A percentile compares a stretch with the other conserved stretches of the same genome.
Evolutionary conservation across 2,113 vertebrate species (phyloP).

Genomic region (Calyptommatus sinebrachiatus): DNA sequence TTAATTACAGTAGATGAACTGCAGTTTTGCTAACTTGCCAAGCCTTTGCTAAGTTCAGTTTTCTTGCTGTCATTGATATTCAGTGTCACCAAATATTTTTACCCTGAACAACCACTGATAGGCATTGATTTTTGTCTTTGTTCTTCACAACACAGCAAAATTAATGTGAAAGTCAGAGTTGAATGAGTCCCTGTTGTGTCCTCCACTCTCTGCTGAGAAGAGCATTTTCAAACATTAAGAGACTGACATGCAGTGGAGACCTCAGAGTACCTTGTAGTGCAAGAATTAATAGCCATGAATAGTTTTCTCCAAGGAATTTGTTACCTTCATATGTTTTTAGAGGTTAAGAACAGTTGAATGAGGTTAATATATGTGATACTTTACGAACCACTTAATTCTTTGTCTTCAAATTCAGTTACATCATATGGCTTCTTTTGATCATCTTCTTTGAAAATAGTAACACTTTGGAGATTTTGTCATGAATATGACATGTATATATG

Average conservation of each 20-base stretch:
- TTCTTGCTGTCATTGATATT: conserved; percentile 68
- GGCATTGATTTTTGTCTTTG: conserved; percentile 83
- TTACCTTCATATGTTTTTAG: conserved; percentile 74
- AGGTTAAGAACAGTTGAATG: conserved; percentile 72
- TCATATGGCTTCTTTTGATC: conserved; percentile 55
- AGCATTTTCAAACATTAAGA: conserved; percentile 68
- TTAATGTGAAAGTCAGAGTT: conserved; percentile 81
- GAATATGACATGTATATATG: too few species aligned
- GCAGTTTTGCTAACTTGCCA: conserved; percentile 60
- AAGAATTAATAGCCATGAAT: conserved; percentile 77
- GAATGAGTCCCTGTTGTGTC: conserved; percentile 79
- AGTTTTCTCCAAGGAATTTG: conserved; percentile 67
- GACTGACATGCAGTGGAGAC: conserved; percentile 68
- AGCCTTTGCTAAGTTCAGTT: conserved; percentile 75
- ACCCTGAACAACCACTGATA: conserved; percentile 81
- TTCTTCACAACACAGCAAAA: conserved; percentile 84
- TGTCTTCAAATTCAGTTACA: conserved; percentile 56
- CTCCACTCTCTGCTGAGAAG: conserved; percentile 74
- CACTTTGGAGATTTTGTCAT: conserved; percentile 33
- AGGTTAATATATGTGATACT: conserved; percentile 61
- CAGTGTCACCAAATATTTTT: conserved; percentile 77
- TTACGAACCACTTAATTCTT: conserved; percentile 59
- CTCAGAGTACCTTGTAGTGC: conserved; percentile 66
- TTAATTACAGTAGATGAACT: neutral
- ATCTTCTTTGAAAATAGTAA: conserved; percentile 53